phyloP scores from a whole-genome alignment of 1,140 invertebrate genomes.

The Andrena cerasifolii region DNA sequence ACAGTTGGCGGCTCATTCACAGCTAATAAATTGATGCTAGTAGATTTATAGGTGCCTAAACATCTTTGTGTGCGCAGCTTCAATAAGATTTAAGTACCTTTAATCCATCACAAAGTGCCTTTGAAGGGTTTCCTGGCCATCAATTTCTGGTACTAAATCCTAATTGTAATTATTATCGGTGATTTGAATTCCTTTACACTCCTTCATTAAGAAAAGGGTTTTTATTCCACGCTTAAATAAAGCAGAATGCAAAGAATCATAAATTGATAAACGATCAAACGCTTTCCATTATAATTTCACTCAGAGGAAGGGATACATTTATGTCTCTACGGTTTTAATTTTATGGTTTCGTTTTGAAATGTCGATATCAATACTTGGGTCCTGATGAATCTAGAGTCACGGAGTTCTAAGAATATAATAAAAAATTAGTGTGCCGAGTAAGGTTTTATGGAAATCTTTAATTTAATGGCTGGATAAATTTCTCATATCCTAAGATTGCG shows the following conservation, averaged over 20 bases:
- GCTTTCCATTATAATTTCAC: neutral
- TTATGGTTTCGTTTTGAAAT: neutral
- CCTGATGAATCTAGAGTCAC: neutral
- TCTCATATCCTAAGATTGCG: no score
- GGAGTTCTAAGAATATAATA: neutral
- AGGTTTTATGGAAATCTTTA: neutral
- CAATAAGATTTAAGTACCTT: neutral
- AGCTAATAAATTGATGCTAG: conserved; percentile 49
- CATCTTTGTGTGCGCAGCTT: conserved; percentile 27
- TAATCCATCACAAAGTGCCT: conserved; percentile 38
- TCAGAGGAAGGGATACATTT: neutral
- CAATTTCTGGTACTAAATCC: neutral
- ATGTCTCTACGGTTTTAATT: conserved; percentile 4
- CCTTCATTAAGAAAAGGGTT: neutral
- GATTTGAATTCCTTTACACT: neutral
- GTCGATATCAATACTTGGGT: neutral
- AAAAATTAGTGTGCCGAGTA: neutral
- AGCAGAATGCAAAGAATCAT: neutral
- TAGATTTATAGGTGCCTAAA: conserved; percentile 61
- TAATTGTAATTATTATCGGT: neutral
- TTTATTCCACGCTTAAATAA: neutral
- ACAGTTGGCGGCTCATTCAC: conserved; percentile 23
- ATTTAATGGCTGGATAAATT: no score
- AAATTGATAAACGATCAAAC: neutral
- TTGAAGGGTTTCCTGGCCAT: conserved; percentile 9